Evolutionary conservation across 2,888 invertebrate species (phyloP).

Genomic region (Polydrusus pterygomalis): DNA sequence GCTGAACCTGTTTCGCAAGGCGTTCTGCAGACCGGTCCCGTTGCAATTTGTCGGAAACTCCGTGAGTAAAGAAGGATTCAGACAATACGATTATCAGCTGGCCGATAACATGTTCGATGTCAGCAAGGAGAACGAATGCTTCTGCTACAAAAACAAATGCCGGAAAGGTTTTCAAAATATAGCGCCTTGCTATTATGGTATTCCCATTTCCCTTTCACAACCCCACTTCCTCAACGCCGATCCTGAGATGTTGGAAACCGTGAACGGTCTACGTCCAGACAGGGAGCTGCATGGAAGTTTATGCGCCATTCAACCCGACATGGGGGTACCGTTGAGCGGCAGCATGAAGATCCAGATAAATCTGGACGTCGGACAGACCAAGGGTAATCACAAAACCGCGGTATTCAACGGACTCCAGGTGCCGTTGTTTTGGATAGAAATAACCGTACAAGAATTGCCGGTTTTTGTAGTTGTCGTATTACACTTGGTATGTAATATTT

Average conservation of each 20-base stretch:
- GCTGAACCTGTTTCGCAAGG: slow-evolving; percentile 81
- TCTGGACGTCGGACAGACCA: slow-evolving; percentile 78
- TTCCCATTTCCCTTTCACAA: slow-evolving; percentile 82
- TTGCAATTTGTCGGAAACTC: slow-evolving; percentile 71
- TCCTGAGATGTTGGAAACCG: slow-evolving; percentile 74
- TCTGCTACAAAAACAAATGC: slow-evolving; percentile 82
- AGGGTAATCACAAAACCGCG: slow-evolving; percentile 77
- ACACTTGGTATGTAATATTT: slow-evolving; percentile 59
- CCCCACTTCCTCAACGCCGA: slow-evolving; percentile 79
- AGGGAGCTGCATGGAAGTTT: slow-evolving; percentile 74
- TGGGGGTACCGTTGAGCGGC: slow-evolving; percentile 80
- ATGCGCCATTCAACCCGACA: slow-evolving; percentile 82
- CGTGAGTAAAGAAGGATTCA: slow-evolving; percentile 73
- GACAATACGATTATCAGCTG: slow-evolving; percentile 78
- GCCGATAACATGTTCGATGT: slow-evolving; percentile 77
- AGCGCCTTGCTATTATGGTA: slow-evolving; percentile 76
- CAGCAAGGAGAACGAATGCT: slow-evolving; percentile 79
- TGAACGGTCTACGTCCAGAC: slow-evolving; percentile 79
- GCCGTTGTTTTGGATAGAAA: slow-evolving; percentile 83
- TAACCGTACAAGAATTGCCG: slow-evolving; percentile 70
- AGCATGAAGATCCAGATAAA: slow-evolving; percentile 83
- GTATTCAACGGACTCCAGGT: slow-evolving; percentile 79
- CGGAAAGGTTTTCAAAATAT: slow-evolving; percentile 75
- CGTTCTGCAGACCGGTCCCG: slow-evolving; percentile 84
- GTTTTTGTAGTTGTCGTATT: slow-evolving; percentile 59